phyloP scores from a whole-genome alignment of 2,888 invertebrate species.

The Torymus auratus region DNA sequence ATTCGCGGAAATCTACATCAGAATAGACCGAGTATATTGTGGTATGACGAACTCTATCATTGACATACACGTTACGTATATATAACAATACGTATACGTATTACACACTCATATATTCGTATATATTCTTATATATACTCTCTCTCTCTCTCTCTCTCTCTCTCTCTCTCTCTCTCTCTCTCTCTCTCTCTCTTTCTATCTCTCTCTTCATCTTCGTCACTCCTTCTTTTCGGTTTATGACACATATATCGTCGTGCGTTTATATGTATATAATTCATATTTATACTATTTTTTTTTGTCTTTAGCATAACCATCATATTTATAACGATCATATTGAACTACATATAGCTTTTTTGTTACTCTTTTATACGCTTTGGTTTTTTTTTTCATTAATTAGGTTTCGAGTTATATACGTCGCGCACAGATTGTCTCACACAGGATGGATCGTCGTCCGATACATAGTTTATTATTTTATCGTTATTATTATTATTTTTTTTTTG shows the following conservation, averaged over 20 bases:
- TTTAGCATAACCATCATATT: constrained; percentile 46
- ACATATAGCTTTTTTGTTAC: constrained; percentile 34
- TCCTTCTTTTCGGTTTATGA: constrained; percentile 36
- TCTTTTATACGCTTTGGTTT: constrained; percentile 5
- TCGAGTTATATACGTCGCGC: constrained; percentile 17
- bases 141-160: too few relatives aligned
- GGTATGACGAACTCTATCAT: constrained; percentile 21
- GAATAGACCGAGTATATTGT: constrained; percentile 35
- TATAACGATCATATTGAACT: constrained; percentile 55
- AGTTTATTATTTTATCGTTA: not conserved
- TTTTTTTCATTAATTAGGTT: constrained; percentile 7
- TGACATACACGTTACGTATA: too few relatives aligned
- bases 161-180: too few relatives aligned
- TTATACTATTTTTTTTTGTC: constrained; percentile 51
- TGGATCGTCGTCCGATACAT: constrained; percentile 40
- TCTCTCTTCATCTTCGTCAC: not conserved
- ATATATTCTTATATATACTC: too few relatives aligned
- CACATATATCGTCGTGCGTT: constrained; percentile 41
- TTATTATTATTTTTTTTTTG: not conserved
- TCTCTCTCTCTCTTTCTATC: constrained; percentile 17
- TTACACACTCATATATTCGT: too few relatives aligned
- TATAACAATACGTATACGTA: too few relatives aligned
- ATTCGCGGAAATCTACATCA: constrained; percentile 34
- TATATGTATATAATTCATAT: constrained; percentile 52
- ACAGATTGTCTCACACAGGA: constrained; percentile 57